Conservation (phyloP, 2,888 invertebrate species). For the Aproaerema taeniolella region DNA sequence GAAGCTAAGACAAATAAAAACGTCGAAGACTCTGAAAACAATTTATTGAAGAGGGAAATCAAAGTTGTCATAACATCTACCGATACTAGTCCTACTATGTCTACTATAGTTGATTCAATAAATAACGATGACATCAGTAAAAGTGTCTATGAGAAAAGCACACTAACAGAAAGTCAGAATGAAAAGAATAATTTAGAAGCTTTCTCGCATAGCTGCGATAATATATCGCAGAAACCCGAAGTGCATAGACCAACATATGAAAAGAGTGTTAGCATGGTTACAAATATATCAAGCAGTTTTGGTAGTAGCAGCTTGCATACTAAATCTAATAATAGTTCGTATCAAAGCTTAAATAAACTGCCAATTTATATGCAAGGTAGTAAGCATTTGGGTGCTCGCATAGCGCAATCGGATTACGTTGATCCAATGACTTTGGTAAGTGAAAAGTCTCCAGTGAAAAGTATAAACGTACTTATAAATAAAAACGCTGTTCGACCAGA, state of each 20-base stretch:
- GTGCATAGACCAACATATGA: constrained; percentile 42
- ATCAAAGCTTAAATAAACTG: constrained; percentile 63
- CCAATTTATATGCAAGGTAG: constrained; percentile 87
- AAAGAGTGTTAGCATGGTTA: constrained; percentile 55
- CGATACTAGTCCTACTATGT: constrained; percentile 48
- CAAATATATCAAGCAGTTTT: constrained; percentile 42
- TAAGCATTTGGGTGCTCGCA: constrained; percentile 89
- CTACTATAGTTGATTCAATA: constrained; percentile 37
- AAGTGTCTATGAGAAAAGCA: constrained; percentile 57
- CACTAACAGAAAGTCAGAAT: constrained; percentile 53
- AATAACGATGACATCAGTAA: constrained; percentile 52
- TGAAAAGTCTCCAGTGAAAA: constrained; percentile 64
- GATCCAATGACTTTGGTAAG: constrained; percentile 84
- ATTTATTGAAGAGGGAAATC: constrained; percentile 43
- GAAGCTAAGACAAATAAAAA: constrained; percentile 30
- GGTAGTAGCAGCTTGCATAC: constrained; percentile 37
- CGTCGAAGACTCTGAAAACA: constrained; percentile 35
- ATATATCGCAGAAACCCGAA: constrained; percentile 47
- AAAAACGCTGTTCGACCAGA: constrained; percentile 74
- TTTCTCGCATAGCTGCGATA: constrained; percentile 61
- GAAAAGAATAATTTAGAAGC: constrained; percentile 58
- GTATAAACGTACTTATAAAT: constrained; percentile 80
- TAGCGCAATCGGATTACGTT: constrained; percentile 91
- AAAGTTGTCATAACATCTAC: constrained; percentile 61
- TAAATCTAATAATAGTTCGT: constrained; percentile 57